phyloP scores from a whole-genome alignment of 2,113 vertebrate genomes.

The Chlamydotis undulata region DNA sequence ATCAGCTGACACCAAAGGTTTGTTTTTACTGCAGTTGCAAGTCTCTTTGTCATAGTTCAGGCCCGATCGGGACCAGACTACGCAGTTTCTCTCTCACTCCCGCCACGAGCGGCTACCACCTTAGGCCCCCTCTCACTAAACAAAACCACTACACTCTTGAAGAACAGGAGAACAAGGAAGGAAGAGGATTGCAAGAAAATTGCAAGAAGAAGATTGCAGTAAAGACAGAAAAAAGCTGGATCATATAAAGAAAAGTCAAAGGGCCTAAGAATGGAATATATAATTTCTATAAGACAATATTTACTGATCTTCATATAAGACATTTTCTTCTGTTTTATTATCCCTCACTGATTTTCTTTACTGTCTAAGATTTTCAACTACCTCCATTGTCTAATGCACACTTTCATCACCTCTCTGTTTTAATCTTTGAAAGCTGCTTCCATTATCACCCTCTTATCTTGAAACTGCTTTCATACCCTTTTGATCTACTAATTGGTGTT shows the following conservation, averaged over 20 bases:
- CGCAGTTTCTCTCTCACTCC: no score
- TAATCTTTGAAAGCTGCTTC: conserved; percentile 1
- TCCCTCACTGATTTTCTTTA: neutral
- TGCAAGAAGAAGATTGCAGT: neutral
- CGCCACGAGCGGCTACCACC: no score
- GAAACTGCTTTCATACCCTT: neutral
- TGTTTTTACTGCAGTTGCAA: neutral
- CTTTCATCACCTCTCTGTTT: conserved; percentile 1
- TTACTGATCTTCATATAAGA: neutral
- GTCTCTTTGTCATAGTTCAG: neutral
- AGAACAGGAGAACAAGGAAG: neutral
- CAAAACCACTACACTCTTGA: neutral
- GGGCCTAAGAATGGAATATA: neutral
- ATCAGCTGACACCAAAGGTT: neutral
- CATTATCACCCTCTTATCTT: conserved; percentile 1
- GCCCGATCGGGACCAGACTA: no score
- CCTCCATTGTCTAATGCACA: neutral
- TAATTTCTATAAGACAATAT: neutral
- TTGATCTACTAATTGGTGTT: conserved; percentile 33
- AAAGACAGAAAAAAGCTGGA: neutral
- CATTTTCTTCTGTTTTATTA: neutral
- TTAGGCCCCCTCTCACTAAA: no score
- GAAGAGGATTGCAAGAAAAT: neutral
- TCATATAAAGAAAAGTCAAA: neutral
- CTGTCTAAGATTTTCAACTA: neutral